Conservation (phyloP, 2,113 vertebrate genomes). For the Prolemur simus region DNA sequence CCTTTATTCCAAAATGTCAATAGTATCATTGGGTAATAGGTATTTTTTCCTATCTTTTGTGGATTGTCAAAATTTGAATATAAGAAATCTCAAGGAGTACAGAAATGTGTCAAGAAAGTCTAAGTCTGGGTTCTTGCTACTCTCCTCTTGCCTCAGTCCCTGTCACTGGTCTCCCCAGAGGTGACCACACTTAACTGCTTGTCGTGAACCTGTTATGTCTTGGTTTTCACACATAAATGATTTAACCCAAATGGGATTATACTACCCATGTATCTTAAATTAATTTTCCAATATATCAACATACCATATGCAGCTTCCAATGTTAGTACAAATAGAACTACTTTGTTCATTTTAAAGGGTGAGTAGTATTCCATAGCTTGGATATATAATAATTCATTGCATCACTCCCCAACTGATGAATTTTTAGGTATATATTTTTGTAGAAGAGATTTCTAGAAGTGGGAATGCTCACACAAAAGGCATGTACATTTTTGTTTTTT, state of each 20-base stretch:
- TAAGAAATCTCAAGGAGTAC: neutral
- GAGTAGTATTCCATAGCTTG: neutral
- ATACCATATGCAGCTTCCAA: neutral
- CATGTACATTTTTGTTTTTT: neutral
- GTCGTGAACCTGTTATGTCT: neutral
- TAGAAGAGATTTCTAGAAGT: constrained; percentile 2
- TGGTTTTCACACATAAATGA: neutral
- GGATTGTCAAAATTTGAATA: neutral
- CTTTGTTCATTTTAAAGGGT: neutral
- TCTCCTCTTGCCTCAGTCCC: neutral
- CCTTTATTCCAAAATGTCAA: neutral
- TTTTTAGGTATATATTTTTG: neutral
- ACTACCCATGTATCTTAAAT: neutral
- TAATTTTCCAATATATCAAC: neutral
- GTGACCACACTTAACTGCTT: neutral
- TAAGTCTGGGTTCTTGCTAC: neutral
- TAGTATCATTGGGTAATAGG: neutral
- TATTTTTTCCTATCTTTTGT: neutral
- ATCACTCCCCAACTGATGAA: neutral
- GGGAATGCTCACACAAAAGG: neutral
- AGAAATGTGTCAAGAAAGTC: neutral
- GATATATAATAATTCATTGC: neutral
- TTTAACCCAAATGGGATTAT: neutral
- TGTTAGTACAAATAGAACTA: neutral
- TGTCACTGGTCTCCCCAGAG: neutral